These are phyloP conservation scores for Lacerta viridis DNA, from an alignment of 2,797 vertebrate species.

Conservation along the genomic window DNA sequence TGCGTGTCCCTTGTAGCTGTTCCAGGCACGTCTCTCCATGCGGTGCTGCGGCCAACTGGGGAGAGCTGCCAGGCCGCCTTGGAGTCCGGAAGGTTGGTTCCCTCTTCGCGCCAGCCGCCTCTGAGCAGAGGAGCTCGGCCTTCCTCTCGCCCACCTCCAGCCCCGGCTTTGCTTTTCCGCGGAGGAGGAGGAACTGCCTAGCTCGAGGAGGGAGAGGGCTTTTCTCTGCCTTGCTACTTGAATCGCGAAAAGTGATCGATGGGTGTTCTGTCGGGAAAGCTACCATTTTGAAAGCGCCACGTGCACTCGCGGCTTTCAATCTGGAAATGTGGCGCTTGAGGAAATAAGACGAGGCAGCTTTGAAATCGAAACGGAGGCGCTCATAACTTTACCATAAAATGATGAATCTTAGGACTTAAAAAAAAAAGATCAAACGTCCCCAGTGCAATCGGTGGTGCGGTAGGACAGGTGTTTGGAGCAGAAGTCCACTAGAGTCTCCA, in stretches of 20 bases:
- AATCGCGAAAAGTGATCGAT: not conserved
- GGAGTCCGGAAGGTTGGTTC: too few relatives aligned
- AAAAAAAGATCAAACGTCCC: too few relatives aligned
- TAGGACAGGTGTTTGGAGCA: too few relatives aligned
- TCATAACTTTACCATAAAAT: not conserved
- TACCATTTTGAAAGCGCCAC: not conserved
- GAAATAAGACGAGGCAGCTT: not conserved
- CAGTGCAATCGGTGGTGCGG: too few relatives aligned
- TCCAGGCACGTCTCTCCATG: slow-evolving; percentile 24
- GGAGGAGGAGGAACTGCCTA: not conserved
- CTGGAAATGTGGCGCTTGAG: not conserved
- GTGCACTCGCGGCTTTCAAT: not conserved
- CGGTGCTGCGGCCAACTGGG: slow-evolving; percentile 8
- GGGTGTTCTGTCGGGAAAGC: not conserved
- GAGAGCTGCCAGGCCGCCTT: not conserved
- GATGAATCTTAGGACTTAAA: not conserved
- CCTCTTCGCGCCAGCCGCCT: too few relatives aligned
- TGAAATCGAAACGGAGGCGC: not conserved
- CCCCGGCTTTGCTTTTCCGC: not conserved
- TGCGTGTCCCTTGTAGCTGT: slow-evolving; percentile 23
- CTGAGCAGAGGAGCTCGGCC: not conserved
- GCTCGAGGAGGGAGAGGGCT: too few relatives aligned
- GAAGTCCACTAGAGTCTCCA: too few relatives aligned
- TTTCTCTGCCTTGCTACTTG: fast-evolving
- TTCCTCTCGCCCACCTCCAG: not conserved